Base-by-base conservation (phyloP, 2,888 invertebrate genomes). In the Melanargia galathea region DNA sequence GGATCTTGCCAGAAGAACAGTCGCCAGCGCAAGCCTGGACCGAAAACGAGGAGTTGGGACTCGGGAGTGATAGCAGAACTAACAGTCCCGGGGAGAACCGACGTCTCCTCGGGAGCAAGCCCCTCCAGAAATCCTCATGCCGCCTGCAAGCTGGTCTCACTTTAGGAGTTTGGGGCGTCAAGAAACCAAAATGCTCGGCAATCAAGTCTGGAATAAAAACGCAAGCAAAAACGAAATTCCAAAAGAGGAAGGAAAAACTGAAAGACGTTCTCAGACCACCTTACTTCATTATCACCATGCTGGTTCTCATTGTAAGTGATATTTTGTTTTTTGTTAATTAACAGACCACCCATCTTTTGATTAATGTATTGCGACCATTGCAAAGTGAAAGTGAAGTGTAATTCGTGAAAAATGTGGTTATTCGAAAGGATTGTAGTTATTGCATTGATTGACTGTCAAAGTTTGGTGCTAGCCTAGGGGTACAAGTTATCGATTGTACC, bases 271-370 rank as follows among this genome's bases (percentile, higher is more conserved):
- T 90, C 45, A 82, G 75, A 62, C 89, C 88, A 2, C 90, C 90
- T 0, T 89, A 87, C 72, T 89, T 90, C 70, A 86, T 87, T 38
- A 72, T 87, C n/a, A 78, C 82, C 60, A 82, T 89, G 81, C 84
- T 89, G 11, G 71, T 83, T 43, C 59, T 85, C n/a, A 83, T 86
- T 54, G 90, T 90, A 72, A 89, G 90, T 87, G 45, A 8, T 26
- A 46, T 60, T 38, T 48, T 33, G 11, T 18, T 40, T 30, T 7
- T 26, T 20, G 43, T 24, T 18, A 13, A 7, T 38, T 16, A 43
- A n/a, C n/a, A n/a, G n/a, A n/a, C n/a, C n/a, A n/a, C n/a, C 48
- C 11, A 11, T 22, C 11, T 16, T 22, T 46, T 45, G 18, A 10
- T 45, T 2, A n/a, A 45, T 8, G 16, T n/a, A n/a, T n/a, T n/a